phyloP scores from a whole-genome alignment of 2,113 vertebrate genomes.

The Ctenodactylus gundi region DNA sequence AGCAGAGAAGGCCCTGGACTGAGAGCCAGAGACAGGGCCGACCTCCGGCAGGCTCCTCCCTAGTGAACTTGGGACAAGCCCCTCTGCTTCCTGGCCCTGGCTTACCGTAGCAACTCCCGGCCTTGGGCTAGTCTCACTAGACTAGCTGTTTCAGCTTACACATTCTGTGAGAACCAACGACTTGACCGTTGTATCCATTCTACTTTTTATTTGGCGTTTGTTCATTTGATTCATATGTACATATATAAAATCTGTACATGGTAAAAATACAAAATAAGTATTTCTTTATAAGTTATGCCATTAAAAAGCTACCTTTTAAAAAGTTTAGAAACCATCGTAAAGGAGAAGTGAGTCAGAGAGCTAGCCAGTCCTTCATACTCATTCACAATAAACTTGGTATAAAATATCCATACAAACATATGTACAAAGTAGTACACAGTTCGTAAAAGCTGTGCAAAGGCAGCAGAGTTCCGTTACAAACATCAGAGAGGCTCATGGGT shows the following conservation, averaged over 20 bases:
- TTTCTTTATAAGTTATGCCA: conserved; percentile 88
- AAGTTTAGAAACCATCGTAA: conserved; percentile 70
- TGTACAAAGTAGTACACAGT: conserved; percentile 87
- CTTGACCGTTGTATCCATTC: conserved; percentile 6
- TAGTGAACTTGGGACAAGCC: background rate
- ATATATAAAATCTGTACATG: conserved; percentile 88
- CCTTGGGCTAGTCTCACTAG: too few species aligned
- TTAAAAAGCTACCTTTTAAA: conserved; percentile 79
- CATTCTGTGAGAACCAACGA: background rate
- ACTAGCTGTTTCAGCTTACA: background rate
- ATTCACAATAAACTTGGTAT: conserved; percentile 86
- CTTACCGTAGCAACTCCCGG: background rate
- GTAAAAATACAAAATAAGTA: conserved; percentile 87
- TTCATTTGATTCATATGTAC: conserved; percentile 84
- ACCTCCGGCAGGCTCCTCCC: background rate
- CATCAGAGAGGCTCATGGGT: conserved; percentile 77
- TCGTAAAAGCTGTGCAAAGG: conserved; percentile 86
- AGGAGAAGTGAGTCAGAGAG: conserved; percentile 47
- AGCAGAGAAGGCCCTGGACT: background rate
- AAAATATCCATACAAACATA: conserved; percentile 86
- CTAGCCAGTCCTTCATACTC: conserved; percentile 70
- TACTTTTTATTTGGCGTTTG: conserved; percentile 82
- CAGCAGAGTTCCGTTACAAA: conserved; percentile 83
- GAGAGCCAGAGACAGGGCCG: background rate
- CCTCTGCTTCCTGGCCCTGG: background rate